Percentiles rank a stretch among this genome's conserved stretches.
These are phyloP conservation scores for Axea sp. DNA, from an alignment of 2,888 invertebrate species.

Conservation along the genomic window DNA sequence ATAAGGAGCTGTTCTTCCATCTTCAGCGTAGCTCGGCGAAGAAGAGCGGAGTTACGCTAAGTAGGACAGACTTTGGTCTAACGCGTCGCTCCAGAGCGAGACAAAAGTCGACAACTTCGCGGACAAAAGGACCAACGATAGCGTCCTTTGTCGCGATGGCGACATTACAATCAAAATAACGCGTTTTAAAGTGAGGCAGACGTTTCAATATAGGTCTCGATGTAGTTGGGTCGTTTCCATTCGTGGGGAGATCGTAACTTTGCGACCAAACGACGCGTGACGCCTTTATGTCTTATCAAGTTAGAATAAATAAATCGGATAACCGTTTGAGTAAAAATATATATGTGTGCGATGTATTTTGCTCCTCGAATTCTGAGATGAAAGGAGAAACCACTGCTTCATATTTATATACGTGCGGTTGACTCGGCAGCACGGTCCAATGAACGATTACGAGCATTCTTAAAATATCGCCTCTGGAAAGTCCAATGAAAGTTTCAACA, in stretches of 20 bases:
- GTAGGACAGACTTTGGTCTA: slow-evolving; percentile 56
- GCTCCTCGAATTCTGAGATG: slow-evolving; percentile 8
- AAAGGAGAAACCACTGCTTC: slow-evolving; percentile 46
- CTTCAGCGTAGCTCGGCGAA: slow-evolving; percentile 62
- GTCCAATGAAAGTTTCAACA: slow-evolving; percentile 37
- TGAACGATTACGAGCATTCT: slow-evolving; percentile 60
- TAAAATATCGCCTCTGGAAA: slow-evolving; percentile 51
- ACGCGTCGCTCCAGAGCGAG: slow-evolving; percentile 36
- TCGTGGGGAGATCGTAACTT: slow-evolving; percentile 65
- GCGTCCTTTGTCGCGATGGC: slow-evolving; percentile 67
- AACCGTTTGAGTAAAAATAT: slow-evolving; percentile 51
- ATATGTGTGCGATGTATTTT: slow-evolving; percentile 23
- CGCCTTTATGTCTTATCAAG: slow-evolving; percentile 68
- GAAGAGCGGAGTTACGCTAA: slow-evolving; percentile 51
- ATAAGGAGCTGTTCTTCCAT: slow-evolving; percentile 73
- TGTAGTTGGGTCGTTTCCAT: slow-evolving; percentile 59
- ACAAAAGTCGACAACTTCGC: slow-evolving; percentile 56
- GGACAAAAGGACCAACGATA: slow-evolving; percentile 65
- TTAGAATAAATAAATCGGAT: slow-evolving; percentile 70
- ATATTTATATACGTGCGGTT: slow-evolving; percentile 62
- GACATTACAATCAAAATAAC: slow-evolving; percentile 74
- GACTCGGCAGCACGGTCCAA: slow-evolving; percentile 57
- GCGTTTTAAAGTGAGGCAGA: slow-evolving; percentile 73
- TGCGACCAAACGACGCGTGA: slow-evolving; percentile 69
- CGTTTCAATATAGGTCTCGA: slow-evolving; percentile 63